Evolutionary conservation across 2,797 vertebrate genomes (phyloP).

Genomic region (Oreortyx pictus): DNA sequence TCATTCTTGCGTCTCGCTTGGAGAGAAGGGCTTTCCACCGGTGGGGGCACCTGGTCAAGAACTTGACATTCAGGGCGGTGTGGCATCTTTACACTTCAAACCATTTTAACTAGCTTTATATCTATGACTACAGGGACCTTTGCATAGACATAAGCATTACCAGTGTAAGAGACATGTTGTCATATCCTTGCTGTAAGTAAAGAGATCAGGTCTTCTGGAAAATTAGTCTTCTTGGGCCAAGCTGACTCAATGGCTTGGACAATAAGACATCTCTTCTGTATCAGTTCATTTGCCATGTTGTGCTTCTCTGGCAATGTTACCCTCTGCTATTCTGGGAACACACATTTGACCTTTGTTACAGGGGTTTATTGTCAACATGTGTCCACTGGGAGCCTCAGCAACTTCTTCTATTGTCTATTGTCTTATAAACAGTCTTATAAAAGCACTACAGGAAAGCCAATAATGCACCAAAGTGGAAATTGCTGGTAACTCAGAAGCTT

Average conservation of each 20-base stretch:
- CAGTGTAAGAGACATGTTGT: slow-evolving; percentile 41
- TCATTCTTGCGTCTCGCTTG: slow-evolving; percentile 12
- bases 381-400: slow-evolving; percentile 64
- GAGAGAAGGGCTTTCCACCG: slow-evolving; percentile 41
- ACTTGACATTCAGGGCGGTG: slow-evolving; percentile 14
- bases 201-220: slow-evolving; percentile 47
- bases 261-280: slow-evolving; percentile 52
- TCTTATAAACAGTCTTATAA: slow-evolving; percentile 58
- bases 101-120: not conserved
- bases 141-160: not conserved
- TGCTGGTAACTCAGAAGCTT: slow-evolving; percentile 28
- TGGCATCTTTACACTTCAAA: not conserved
- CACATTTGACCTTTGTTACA: slow-evolving; percentile 59
- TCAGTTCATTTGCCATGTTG: not conserved
- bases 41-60: slow-evolving; percentile 45
- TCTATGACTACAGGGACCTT: slow-evolving; percentile 39
- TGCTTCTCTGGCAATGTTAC: not conserved
- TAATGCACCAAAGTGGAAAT: slow-evolving; percentile 45
- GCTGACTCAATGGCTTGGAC: slow-evolving; percentile 38
- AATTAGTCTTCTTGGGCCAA: slow-evolving; percentile 38
- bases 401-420: slow-evolving; percentile 74
- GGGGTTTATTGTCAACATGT: slow-evolving; percentile 61
- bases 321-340: slow-evolving; percentile 63
- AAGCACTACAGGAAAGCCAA: slow-evolving; percentile 10
- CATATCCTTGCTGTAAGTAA: slow-evolving; percentile 15